Evolutionary conservation across 2,113 vertebrate genomes (phyloP), one percentile per base, ranked within the genome.

Genomic region (Caretta caretta): DNA sequence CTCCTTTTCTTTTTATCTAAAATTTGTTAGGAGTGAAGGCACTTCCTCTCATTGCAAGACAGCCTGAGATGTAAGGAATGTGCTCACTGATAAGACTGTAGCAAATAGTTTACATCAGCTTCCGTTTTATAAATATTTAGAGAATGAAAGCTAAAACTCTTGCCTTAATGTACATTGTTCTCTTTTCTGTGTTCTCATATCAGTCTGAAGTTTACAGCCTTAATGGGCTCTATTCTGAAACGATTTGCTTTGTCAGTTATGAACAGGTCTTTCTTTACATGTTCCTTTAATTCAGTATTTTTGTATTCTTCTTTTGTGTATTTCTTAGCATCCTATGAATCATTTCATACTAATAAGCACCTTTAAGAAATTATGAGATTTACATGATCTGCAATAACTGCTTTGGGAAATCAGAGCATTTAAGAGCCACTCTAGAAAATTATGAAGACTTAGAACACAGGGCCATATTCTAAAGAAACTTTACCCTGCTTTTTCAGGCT

Each of bases 11-110:
- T 42, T 42, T 42, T 84, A 93, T 90, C 96, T 96, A 96, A 90
- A 92, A 96, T 97, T 94, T 94, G 86, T 94, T 93, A 96, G 10
- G 69, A n/a, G 72, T 72, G 50, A 3, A 0, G 72, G 95, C 87
- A 97, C 97, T 97, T 97, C 95, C 96, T 96, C 38, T 92, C 84
- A 38, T 78, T 24, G 80, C 88, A 89, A 94, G 87, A 92, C 92
- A 90, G 72, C 82, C 92, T 51, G 59, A 88, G 92, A 90, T 95
- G 89, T 94, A 95, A 78, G 75, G 42, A 46, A 24, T 7, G 6
- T 46, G 27, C 12, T 11, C 0, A 1, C 81, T 93, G 4, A 0
- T 95, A 96, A 76, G 75, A 69, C 62, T 75, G 38, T 25, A 75
- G 22, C 20, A 42, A 42, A 38, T 42, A 25, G 38, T 75, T 46